These are phyloP conservation scores for Prietella phreatophila DNA, from an alignment of 2,113 vertebrate genomes.

Conservation along the genomic window DNA sequence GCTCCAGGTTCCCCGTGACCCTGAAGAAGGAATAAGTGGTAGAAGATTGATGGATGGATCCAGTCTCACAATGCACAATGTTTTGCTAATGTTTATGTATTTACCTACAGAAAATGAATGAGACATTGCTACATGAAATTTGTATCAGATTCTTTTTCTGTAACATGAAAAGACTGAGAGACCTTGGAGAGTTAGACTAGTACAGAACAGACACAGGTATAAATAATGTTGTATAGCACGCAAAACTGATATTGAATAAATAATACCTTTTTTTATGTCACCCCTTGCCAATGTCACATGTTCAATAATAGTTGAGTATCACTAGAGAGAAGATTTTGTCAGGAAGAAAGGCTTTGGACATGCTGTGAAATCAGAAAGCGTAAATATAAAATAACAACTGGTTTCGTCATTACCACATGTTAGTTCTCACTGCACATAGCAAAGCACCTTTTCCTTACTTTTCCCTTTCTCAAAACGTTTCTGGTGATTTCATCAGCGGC, in stretches of 20 bases:
- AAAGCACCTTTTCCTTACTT: not conserved
- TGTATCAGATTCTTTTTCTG: not conserved
- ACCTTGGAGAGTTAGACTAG: slow-evolving; percentile 1
- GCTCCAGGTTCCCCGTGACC: too few species aligned
- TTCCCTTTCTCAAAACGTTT: slow-evolving; percentile 12
- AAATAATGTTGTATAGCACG: not conserved
- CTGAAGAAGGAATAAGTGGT: too few species aligned
- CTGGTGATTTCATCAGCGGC: slow-evolving; percentile 38
- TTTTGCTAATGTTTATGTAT: not conserved
- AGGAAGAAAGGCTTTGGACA: slow-evolving; percentile 19
- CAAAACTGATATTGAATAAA: not conserved
- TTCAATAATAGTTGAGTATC: not conserved
- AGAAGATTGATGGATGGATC: too few species aligned
- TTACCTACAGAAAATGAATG: not conserved
- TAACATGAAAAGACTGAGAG: not conserved
- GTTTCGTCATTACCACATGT: slow-evolving; percentile 22
- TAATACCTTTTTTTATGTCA: not conserved
- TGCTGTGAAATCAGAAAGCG: slow-evolving; percentile 18
- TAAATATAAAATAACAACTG: slow-evolving; percentile 18
- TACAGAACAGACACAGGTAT: not conserved
- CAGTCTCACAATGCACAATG: not conserved
- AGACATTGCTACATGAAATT: not conserved
- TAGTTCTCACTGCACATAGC: not conserved
- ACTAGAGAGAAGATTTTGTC: not conserved
- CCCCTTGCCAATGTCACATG: not conserved